Evolutionary conservation across 2,797 vertebrate genomes (phyloP).

Genomic region (Eupleurogrammus muticus): DNA sequence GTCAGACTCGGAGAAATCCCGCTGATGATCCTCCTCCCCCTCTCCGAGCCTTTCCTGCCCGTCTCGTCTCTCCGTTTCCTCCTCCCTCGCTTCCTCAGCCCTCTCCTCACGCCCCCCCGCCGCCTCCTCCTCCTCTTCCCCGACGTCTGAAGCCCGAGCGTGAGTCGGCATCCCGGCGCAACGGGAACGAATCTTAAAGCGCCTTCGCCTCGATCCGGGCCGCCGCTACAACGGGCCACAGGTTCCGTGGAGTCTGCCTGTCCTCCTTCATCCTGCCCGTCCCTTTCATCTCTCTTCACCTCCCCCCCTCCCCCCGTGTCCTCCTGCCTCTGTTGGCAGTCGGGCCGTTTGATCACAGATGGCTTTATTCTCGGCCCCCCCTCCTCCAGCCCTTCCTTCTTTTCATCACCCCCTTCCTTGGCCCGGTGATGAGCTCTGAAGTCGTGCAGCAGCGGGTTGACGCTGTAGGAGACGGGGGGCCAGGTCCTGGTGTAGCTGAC

Average conservation of each 20-base stretch:
- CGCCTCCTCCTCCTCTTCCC: conserved; percentile 45
- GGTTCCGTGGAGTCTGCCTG: conserved; percentile 68
- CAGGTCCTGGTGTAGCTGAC: conserved; percentile 86
- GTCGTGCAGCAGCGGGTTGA: conserved; percentile 90
- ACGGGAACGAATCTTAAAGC: conserved; percentile 60
- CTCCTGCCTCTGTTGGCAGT: conserved; percentile 63
- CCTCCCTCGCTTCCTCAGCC: conserved; percentile 62
- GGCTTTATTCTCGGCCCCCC: conserved; percentile 60
- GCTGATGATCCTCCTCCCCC: conserved; percentile 43
- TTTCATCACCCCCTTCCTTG: conserved; percentile 45
- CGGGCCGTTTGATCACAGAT: conserved; percentile 70
- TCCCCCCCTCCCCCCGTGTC: conserved; percentile 54
- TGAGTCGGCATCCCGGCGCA: conserved; percentile 52
- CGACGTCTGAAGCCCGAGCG: conserved; percentile 39
- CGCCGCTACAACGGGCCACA: conserved; percentile 47
- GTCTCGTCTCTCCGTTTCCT: conserved; percentile 54
- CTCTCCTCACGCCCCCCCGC: conserved; percentile 62
- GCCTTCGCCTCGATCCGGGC: conserved; percentile 53
- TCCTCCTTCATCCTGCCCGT: conserved; percentile 63
- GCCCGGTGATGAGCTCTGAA: conserved; percentile 74
- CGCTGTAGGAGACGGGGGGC: conserved; percentile 90
- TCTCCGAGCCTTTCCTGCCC: conserved; percentile 48
- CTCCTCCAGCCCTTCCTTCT: conserved; percentile 52
- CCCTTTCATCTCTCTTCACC: conserved; percentile 70
- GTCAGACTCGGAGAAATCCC: conserved; percentile 44